phyloP scores from a whole-genome alignment of 2,888 invertebrate genomes.

The Drosophila longiperda region DNA sequence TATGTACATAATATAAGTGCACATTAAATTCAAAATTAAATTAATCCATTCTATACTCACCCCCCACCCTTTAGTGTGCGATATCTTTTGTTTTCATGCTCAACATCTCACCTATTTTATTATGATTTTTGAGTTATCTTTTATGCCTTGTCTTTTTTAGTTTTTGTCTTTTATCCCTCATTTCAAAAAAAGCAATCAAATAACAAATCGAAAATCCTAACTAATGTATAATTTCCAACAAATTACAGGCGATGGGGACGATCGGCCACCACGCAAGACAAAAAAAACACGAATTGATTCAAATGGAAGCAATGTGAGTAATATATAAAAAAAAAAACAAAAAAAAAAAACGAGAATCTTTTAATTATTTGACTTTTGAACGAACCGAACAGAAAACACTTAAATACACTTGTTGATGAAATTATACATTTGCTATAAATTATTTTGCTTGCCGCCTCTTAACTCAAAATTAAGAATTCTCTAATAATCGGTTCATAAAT shows the following conservation, averaged over 20 bases:
- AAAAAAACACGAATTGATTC: constrained; percentile 83
- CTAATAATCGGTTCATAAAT: not conserved
- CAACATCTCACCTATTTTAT: not conserved
- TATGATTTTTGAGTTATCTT: not conserved
- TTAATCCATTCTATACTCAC: constrained; percentile 1
- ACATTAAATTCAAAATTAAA: constrained; percentile 7
- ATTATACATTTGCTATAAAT: not conserved
- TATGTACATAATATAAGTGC: constrained; percentile 12
- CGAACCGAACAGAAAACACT: not conserved
- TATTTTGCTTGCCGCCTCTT: not conserved
- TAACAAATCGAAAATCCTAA: constrained; percentile 40
- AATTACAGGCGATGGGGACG: constrained; percentile 81
- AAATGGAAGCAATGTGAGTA: constrained; percentile 81
- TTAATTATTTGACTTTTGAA: not conserved
- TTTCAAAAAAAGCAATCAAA: not conserved
- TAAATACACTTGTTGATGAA: not conserved
- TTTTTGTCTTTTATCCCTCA: constrained; percentile 5
- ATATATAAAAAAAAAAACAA: not conserved
- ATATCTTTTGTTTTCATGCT: not conserved
- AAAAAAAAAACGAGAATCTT: not conserved
- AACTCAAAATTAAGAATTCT: not conserved
- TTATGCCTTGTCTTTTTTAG: constrained; percentile 6
- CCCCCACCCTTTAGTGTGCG: not conserved
- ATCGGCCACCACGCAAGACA: constrained; percentile 83
- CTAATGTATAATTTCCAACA: constrained; percentile 32